phyloP scores from a whole-genome alignment of 2,888 invertebrate species.

The Quadriops clusia region DNA sequence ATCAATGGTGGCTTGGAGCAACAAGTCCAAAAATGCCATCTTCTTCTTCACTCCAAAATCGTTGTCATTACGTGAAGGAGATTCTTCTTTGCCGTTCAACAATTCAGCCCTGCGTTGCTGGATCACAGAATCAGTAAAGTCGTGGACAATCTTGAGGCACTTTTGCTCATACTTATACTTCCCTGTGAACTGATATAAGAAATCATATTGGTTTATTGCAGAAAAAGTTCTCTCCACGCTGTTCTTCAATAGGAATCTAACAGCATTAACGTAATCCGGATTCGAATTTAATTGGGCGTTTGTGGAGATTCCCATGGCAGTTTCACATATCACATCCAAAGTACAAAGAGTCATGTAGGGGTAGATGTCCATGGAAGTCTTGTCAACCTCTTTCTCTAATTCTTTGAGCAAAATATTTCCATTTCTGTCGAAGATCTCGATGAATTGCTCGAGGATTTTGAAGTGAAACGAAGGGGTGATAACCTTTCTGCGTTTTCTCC shows the following conservation, averaged over 20 bases:
- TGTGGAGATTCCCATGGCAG: slow-evolving; percentile 64
- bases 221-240: slow-evolving; percentile 16
- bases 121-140: neutral
- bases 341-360: slow-evolving; percentile 47
- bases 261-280: slow-evolving; percentile 58
- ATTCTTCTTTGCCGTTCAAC: no score
- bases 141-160: slow-evolving; percentile 36
- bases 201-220: slow-evolving; percentile 40
- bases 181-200: slow-evolving; percentile 39
- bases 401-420: slow-evolving; percentile 10
- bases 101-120: no score
- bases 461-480: slow-evolving; percentile 16
- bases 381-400: slow-evolving; percentile 8
- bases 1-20: no score
- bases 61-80: no score
- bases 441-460: slow-evolving; percentile 14
- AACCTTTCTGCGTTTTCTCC: slow-evolving; percentile 13
- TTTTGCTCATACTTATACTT: slow-evolving; percentile 44
- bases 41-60: no score
- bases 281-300: slow-evolving; percentile 56
- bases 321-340: slow-evolving; percentile 45
- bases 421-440: slow-evolving; percentile 12
- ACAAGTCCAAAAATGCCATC: no score
- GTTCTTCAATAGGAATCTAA: slow-evolving; percentile 38
- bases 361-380: slow-evolving; percentile 43